Evolutionary conservation across 1,140 invertebrate species (phyloP), one percentile per base, ranked within the genome.

Genomic region (Drosophila ananassae): DNA sequence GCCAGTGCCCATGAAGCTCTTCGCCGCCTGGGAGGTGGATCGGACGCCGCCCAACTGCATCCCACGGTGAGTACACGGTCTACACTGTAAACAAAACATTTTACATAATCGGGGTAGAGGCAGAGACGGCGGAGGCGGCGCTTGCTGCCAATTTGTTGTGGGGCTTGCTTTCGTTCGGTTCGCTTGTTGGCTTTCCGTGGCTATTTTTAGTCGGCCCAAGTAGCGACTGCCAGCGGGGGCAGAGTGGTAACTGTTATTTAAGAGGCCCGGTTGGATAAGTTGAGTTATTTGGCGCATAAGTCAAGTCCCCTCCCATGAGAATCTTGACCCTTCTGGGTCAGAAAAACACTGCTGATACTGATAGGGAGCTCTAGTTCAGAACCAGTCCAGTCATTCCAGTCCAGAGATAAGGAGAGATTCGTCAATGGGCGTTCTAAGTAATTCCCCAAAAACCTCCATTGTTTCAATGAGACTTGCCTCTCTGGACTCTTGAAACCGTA

Each of bases 1-100:
- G 94, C 97, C 97, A 81, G 97, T 98, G 91, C 97, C 97, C 81
- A 99, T 99, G 98, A 98, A 98, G 93, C 94, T 99, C 74, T 99
- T 99, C 94, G 98, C 98, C 66, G 98, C 98, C 77, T 98, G 98
- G 97, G 98, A 99, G 94, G 97, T 99, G 62, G 98, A 99, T 93
- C 95, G 98, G 92, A 98, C 98, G 63, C 97, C 98, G 50, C 96
- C 98, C 66, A 98, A 98, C 93, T 99, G 98, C 93, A 98, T 99
- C 93, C 98, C 98, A 92, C 98, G 98, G 97, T 98, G 94, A 93
- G 82, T 87, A 47, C 28, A 51, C 25, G 8, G 21, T 28, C 10
- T 17, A 44, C 10, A 37, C 32, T 24, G 56, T 63, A 54, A 48
- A 74, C 57, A 63, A 73, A 28, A 28, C 7, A 52, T 55, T 55